Percentiles rank a stretch among this genome's conserved stretches.
Evolutionary conservation across 2,113 vertebrate genomes (phyloP).

Genomic region (Chunga burmeisteri): DNA sequence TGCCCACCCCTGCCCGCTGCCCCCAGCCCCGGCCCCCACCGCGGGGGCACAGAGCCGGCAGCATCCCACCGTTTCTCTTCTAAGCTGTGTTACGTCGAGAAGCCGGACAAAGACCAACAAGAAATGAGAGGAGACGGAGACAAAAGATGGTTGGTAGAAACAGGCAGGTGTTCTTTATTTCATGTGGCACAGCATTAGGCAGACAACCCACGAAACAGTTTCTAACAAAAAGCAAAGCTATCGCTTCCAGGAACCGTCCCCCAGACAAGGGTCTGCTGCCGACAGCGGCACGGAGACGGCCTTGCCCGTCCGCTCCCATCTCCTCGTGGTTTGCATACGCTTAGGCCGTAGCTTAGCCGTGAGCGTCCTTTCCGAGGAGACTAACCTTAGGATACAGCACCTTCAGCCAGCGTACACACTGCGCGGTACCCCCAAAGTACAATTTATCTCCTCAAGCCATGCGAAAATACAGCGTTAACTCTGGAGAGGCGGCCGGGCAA

Average conservation of each 20-base stretch:
- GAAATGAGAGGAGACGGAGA: constrained; percentile 32
- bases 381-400: neutral
- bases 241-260: constrained; percentile 18
- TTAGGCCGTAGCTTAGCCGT: neutral
- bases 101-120: neutral
- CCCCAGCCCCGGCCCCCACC: no score
- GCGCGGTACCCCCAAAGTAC: constrained; percentile 7
- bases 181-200: constrained; percentile 68
- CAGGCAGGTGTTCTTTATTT: constrained; percentile 73
- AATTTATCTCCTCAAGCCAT: constrained; percentile 63
- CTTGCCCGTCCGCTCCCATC: constrained; percentile 29
- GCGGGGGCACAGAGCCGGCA: no score
- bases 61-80: no score
- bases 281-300: constrained; percentile 26
- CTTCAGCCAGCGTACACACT: constrained; percentile 42
- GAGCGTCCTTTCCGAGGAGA: constrained; percentile 26
- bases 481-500: constrained; percentile 21
- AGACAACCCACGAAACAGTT: constrained; percentile 67
- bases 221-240: constrained; percentile 57
- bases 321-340: neutral
- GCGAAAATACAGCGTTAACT: constrained; percentile 45
- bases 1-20: neutral
- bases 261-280: constrained; percentile 26
- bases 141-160: constrained; percentile 62
- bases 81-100: neutral